Percentiles rank a stretch among this genome's conserved stretches.
Evolutionary conservation across 2,888 invertebrate genomes (phyloP).

Genomic region (Drosophila nr. fundita): DNA sequence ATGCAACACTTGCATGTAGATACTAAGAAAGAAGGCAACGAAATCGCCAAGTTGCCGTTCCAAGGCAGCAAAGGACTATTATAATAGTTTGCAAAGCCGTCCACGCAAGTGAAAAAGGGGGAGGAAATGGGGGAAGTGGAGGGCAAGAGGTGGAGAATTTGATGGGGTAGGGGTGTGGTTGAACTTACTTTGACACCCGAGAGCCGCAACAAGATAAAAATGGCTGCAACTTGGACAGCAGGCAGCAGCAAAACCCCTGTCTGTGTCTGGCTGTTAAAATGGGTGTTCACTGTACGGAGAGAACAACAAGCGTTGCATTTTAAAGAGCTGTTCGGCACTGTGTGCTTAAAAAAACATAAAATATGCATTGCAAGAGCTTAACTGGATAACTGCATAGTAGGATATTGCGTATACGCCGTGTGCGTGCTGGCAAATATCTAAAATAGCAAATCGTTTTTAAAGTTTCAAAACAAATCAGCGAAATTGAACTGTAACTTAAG

Average conservation of each 20-base stretch:
- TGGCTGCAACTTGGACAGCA: conserved; percentile 42
- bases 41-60: conserved; percentile 55
- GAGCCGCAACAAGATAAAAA: conserved; percentile 74
- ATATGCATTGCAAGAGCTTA: conserved; percentile 65
- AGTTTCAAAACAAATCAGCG: conserved; percentile 7
- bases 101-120: conserved; percentile 26
- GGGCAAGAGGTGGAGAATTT: background rate
- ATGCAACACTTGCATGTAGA: conserved; percentile 47
- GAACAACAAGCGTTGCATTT: conserved; percentile 44
- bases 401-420: conserved; percentile 54
- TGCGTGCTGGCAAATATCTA: conserved; percentile 25
- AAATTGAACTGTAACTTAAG: conserved; percentile 4
- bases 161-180: conserved; percentile 7
- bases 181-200: conserved; percentile 69
- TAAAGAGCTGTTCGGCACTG: conserved; percentile 24
- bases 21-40: conserved; percentile 36
- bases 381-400: conserved; percentile 55
- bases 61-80: conserved; percentile 47
- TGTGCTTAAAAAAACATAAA: conserved; percentile 55
- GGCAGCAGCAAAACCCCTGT: conserved; percentile 6
- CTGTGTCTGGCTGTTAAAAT: conserved; percentile 27
- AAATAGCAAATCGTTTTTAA: conserved; percentile 19
- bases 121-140: background rate
- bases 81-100: conserved; percentile 72
- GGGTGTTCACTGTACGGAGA: conserved; percentile 16